Percentiles rank a stretch among this genome's conserved stretches.
These are phyloP conservation scores for Drosophila subpulchrella DNA, from an alignment of 1,140 invertebrate species.

Conservation along the genomic window DNA sequence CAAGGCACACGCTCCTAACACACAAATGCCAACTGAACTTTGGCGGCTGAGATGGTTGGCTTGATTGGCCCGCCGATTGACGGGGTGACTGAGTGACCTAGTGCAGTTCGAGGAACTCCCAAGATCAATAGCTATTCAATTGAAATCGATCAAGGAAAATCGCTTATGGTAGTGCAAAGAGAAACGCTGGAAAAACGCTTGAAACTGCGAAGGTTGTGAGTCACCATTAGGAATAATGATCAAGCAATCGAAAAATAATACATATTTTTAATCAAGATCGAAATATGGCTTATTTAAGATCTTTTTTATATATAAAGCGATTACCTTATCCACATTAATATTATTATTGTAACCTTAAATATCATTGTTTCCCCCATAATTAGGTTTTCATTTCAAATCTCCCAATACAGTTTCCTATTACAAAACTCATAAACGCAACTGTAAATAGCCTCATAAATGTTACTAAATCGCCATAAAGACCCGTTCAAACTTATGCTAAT, in stretches of 20 bases:
- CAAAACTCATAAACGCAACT: background rate
- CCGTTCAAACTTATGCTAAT: background rate
- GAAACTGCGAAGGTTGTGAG: background rate
- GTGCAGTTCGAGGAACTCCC: constrained; percentile 50
- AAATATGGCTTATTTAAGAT: too few relatives aligned
- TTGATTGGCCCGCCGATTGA: constrained; percentile 65
- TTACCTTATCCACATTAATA: too few relatives aligned
- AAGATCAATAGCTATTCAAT: constrained; percentile 76
- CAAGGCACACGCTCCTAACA: constrained; percentile 61
- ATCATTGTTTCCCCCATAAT: too few relatives aligned
- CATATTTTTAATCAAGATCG: too few relatives aligned
- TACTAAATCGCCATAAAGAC: background rate
- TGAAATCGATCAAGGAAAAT: constrained; percentile 24
- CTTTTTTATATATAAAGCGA: too few relatives aligned
- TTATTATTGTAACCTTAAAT: too few relatives aligned
- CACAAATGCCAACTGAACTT: constrained; percentile 36
- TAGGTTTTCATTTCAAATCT: background rate
- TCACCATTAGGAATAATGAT: background rate
- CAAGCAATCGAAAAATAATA: too few relatives aligned
- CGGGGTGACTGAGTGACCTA: constrained; percentile 75
- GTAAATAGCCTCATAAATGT: background rate
- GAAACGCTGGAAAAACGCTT: background rate
- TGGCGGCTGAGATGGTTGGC: constrained; percentile 1
- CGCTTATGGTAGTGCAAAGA: background rate
- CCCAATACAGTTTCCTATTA: background rate